Base-by-base conservation (phyloP, 2,113 vertebrate species). In the Willisornis vidua region DNA sequence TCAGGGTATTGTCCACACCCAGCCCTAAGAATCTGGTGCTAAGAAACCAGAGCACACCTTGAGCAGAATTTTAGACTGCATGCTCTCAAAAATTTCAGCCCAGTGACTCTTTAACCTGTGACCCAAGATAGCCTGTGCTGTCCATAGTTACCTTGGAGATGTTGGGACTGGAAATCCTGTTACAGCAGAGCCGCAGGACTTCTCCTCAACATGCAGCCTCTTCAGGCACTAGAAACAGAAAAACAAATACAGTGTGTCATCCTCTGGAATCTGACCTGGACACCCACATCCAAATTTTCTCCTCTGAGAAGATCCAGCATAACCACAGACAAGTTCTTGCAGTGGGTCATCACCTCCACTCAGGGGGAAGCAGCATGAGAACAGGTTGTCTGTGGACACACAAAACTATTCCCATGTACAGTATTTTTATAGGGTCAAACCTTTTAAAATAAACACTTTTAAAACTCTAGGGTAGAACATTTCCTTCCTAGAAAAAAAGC, bases 191-290 rank as follows among this genome's bases (percentile, higher is more conserved):
- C 79, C 59, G 49, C 62, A 62, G 81, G 87, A 46, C 49, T 79
- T 92, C 48, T 93, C 97, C 17, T 97, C 96, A 57, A 94, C 68
- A 49, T 94, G 95, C 14, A 91, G 87, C 75, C 90, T 94, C 91
- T 97, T 97, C 81, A 95, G 29, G 80, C 93, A 73, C 96, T 97
- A 65, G 18, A 68, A 96, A 77, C 9, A 87, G n/a, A 89, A 79
- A 77, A 24, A 77, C 77, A 79, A 70, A 70, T 58, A 87, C 19
- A 35, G 33, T 29, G 35, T 7, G 10, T 66, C 71, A 61, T n/a
- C 29, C 41, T 84, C 46, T 66, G 51, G 39, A 88, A 88, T n/a
- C 79, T 81, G 45, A 93, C 62, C 48, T 74, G 39, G 88, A 84
- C 46, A 87, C 14, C 28, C 23, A 41, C 8, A 84, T 41, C 33